These are phyloP conservation scores for Andricus quercusramuli DNA, from an alignment of 2,888 invertebrate species.

Conservation along the genomic window DNA sequence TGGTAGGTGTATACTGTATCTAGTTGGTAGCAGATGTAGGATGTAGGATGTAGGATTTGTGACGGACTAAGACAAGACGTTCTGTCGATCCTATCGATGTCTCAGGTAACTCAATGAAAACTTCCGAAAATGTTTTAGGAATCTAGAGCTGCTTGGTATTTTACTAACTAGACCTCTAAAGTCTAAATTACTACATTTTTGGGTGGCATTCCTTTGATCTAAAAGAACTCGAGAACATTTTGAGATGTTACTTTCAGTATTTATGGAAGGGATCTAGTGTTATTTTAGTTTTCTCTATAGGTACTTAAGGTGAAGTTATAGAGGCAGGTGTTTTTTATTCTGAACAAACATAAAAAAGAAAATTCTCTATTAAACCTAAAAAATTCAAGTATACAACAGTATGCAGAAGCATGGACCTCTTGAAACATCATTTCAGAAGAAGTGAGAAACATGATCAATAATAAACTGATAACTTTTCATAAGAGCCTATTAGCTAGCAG, in stretches of 20 bases:
- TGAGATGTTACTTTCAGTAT: not conserved
- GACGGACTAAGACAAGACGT: not conserved
- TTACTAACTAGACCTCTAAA: not conserved
- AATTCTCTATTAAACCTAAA: not conserved
- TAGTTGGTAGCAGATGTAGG: not conserved
- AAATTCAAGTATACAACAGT: too few species aligned
- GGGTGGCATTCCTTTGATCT: not conserved
- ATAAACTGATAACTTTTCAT: not conserved
- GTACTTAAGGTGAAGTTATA: not conserved
- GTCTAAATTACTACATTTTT: not conserved
- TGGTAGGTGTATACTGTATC: not conserved
- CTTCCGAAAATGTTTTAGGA: not conserved
- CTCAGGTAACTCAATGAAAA: not conserved
- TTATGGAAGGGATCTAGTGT: not conserved
- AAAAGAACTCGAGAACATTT: not conserved
- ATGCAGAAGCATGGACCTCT: too few species aligned
- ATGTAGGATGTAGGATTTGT: not conserved
- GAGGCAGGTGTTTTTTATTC: conserved; percentile 1
- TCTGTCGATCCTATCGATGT: not conserved
- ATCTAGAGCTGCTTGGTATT: not conserved
- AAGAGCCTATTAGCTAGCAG: not conserved
- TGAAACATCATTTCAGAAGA: not conserved
- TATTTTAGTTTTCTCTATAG: not conserved
- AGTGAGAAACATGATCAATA: not conserved
- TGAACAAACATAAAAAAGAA: not conserved